Evolutionary conservation across 2,113 vertebrate species (phyloP), one percentile per base, ranked within the genome.

Genomic region (Oreochromis tanganicae): DNA sequence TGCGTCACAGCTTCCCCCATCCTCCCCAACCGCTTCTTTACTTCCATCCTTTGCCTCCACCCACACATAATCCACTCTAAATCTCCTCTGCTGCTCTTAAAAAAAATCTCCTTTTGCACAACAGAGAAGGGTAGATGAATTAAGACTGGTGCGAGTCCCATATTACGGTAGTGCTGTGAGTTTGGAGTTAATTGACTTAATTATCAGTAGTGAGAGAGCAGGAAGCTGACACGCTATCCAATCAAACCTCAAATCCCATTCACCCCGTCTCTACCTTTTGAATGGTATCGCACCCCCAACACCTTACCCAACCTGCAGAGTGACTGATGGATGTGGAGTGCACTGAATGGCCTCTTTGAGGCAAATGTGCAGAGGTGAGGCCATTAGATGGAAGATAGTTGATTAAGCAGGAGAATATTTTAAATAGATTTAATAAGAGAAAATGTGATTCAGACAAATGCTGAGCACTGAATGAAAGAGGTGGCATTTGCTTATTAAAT

Each of bases 121-220:
- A 78, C 80, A 63, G 54, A 88, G 14, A 81, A 88, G 43, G 66
- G 54, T 73, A 57, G 56, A 81, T 89, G 80, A 88, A 87, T 85
- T 68, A 80, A 80, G 61, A 56, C 46, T 11, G 41, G 29, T 79
- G 48, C 3, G 1, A 61, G 71, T 17, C 50, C 8, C 75, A 32
- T 66, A 80, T 88, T 78, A 71, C 63, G 8, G 9, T 50, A 7
- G 54, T 78, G 82, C 21, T 16, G 9, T 78, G 63, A 75, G 50
- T 66, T 88, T 89, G 36, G 41, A 88, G 90, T 61, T 91, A 90
- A 94, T 89, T 87, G 71, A 66, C 43, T 75, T 84, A 85, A 91
- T 90, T 86, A 91, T 87, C 17, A 79, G 80, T 85, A 85, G 81
- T 86, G 63, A 83, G 21, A 81, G 85, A 86, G 80, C 34, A 5